Conservation (phyloP, 2,113 vertebrate genomes). For the Hippocampus mohnikei region DNA sequence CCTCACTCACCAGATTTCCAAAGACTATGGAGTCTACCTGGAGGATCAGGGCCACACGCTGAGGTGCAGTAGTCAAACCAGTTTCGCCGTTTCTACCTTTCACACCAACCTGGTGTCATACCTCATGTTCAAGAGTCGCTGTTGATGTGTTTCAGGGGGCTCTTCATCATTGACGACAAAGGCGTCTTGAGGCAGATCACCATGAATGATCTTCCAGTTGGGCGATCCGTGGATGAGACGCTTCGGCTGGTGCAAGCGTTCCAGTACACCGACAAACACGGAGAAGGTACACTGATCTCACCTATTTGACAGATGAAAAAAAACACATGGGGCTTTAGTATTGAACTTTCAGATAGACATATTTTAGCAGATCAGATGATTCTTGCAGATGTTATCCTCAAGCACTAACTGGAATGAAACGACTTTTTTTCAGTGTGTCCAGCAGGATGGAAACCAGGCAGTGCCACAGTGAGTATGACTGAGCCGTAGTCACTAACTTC, state of each 20-base stretch:
- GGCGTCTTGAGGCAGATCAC: constrained; percentile 92
- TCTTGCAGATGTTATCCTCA: neutral
- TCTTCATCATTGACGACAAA: constrained; percentile 94
- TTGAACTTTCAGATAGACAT: neutral
- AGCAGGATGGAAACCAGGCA: constrained; percentile 97
- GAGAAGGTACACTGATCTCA: constrained; percentile 80
- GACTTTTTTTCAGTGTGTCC: constrained; percentile 80
- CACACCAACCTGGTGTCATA: neutral
- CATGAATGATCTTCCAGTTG: constrained; percentile 95
- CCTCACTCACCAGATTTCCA: constrained; percentile 91
- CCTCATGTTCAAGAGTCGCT: neutral
- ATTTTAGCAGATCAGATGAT: neutral
- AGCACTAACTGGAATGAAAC: constrained; percentile 6
- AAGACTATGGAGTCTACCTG: constrained; percentile 93
- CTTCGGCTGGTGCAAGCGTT: constrained; percentile 93
- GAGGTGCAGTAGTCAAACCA: constrained; percentile 67
- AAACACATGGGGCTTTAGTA: neutral
- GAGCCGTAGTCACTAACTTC: neutral
- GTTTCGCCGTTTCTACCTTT: neutral
- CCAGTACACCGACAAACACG: constrained; percentile 94
- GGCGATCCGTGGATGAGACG: constrained; percentile 94
- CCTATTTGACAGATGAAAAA: neutral
- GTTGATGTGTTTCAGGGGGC: constrained; percentile 77
- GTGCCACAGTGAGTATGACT: constrained; percentile 86
- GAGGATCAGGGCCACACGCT: constrained; percentile 94